These are phyloP conservation scores for Acanthurus lineatus DNA, from an alignment of 2,797 vertebrate genomes.

Conservation along the genomic window DNA sequence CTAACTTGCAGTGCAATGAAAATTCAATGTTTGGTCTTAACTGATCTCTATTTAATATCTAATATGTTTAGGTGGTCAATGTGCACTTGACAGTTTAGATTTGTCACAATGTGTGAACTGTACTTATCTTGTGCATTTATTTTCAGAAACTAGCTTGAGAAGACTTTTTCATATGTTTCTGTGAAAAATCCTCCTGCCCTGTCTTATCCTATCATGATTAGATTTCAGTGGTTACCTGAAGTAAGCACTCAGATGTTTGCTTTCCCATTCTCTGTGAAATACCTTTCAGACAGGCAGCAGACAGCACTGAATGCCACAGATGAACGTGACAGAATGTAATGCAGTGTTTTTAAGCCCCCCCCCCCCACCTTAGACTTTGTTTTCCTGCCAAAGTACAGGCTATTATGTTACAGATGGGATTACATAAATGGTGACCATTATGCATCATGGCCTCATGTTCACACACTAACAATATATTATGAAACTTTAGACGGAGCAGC, in stretches of 20 bases:
- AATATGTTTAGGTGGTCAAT: too few relatives aligned
- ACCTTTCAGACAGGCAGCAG: slow-evolving; percentile 36
- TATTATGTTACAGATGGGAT: slow-evolving; percentile 72
- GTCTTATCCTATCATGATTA: slow-evolving; percentile 21
- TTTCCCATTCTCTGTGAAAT: slow-evolving; percentile 12
- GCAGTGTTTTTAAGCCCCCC: slow-evolving; percentile 41
- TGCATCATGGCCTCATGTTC: slow-evolving; percentile 57
- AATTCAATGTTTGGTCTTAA: background rate
- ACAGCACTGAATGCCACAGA: slow-evolving; percentile 41
- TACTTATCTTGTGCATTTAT: background rate
- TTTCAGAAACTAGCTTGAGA: background rate
- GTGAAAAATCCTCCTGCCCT: slow-evolving; percentile 25
- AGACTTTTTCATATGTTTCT: slow-evolving; percentile 25
- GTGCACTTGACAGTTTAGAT: background rate
- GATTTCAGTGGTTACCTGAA: slow-evolving; percentile 28
- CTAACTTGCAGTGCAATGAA: background rate
- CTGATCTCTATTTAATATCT: background rate
- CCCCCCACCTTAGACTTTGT: slow-evolving; percentile 52
- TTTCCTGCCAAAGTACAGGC: slow-evolving; percentile 55
- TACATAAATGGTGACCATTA: slow-evolving; percentile 66
- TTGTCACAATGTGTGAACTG: background rate
- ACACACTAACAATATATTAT: slow-evolving; percentile 59
- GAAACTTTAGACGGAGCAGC: slow-evolving; percentile 59
- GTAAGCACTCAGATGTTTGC: background rate
- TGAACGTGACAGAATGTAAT: slow-evolving; percentile 36